phyloP scores from a whole-genome alignment of 2,113 vertebrate species.

The Colossoma macropomum region DNA sequence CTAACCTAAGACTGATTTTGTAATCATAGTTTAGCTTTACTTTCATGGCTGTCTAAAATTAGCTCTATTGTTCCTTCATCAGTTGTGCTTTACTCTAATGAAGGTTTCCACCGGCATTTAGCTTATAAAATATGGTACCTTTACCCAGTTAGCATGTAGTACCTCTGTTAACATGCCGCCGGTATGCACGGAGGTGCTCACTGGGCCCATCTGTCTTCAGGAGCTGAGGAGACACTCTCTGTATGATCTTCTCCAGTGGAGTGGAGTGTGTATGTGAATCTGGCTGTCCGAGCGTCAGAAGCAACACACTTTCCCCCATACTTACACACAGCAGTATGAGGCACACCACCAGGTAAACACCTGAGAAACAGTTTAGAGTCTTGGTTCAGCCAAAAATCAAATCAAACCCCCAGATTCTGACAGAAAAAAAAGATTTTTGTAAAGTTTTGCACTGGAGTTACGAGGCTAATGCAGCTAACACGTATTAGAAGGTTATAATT shows the following conservation, averaged over 20 bases:
- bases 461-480: no score
- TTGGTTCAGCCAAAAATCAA: no score
- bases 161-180: not conserved
- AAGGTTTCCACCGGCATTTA: no score
- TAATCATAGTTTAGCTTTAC: no score
- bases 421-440: no score
- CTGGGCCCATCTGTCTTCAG: not conserved
- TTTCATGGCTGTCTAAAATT: no score
- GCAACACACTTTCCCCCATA: constrained; percentile 37
- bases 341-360: constrained; percentile 51
- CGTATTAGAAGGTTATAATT: no score
- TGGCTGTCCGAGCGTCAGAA: constrained; percentile 37
- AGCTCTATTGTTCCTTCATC: no score
- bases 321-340: constrained; percentile 47
- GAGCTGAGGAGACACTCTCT: constrained; percentile 2
- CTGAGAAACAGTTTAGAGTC: not conserved
- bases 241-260: constrained; percentile 23
- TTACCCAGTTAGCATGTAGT: not conserved
- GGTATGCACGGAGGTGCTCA: not conserved
- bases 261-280: constrained; percentile 15
- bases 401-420: no score
- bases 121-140: not conserved
- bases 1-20: no score
- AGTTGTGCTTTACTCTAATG: no score
- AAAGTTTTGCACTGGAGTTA: no score